Conservation (phyloP, 2,888 invertebrate species). For the Galeruca laticollis region DNA sequence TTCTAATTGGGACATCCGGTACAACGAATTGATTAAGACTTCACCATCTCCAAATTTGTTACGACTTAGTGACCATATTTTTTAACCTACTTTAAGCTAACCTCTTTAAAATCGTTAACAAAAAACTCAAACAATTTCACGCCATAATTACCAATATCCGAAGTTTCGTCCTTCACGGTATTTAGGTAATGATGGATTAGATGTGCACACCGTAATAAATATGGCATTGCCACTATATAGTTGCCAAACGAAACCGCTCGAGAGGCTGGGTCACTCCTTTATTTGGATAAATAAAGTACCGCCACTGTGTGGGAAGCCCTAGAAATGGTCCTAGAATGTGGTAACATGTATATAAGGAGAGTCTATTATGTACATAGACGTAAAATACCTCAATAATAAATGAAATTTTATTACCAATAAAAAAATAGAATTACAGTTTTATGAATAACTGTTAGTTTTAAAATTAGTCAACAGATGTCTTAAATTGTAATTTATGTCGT, state of each 20-base stretch:
- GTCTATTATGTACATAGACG: too few relatives aligned
- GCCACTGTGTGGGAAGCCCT: constrained; percentile 52
- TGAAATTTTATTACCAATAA: not conserved
- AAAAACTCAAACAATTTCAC: constrained; percentile 7
- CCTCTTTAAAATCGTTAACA: not conserved
- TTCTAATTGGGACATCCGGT: too few relatives aligned
- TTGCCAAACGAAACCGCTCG: constrained; percentile 43
- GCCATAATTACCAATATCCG: constrained; percentile 18
- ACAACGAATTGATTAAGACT: too few relatives aligned
- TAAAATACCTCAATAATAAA: not conserved
- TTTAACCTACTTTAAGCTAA: not conserved
- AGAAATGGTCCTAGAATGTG: constrained; percentile 51
- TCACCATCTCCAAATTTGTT: too few relatives aligned
- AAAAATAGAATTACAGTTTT: not conserved
- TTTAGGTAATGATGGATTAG: constrained; percentile 14
- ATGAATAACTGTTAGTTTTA: not conserved
- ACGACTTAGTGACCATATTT: not conserved
- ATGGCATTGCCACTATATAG: constrained; percentile 35
- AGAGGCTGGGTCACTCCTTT: constrained; percentile 53
- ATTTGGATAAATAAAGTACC: constrained; percentile 53
- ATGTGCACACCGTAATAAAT: constrained; percentile 30
- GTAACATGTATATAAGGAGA: constrained; percentile 20
- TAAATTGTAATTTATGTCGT: too few relatives aligned
- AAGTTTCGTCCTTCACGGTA: constrained; percentile 28
- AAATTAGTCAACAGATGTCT: too few relatives aligned